Evolutionary conservation across 2,113 vertebrate species (phyloP).

Genomic region (Sisor rabdophorus): DNA sequence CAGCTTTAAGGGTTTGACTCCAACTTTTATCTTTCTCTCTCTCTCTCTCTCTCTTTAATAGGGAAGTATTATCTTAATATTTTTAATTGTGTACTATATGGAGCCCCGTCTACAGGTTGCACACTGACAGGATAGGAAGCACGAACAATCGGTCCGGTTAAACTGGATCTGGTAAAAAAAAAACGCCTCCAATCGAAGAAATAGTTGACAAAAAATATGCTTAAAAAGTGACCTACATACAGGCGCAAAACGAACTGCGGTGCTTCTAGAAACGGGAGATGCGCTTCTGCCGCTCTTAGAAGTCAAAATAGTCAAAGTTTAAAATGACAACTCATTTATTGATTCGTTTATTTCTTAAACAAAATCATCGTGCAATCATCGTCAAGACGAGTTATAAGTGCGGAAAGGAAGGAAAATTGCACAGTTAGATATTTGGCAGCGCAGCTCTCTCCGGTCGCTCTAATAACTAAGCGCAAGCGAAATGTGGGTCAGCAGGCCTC

Average conservation of each 20-base stretch:
- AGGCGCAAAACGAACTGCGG: slow-evolving; percentile 28
- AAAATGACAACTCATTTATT: not conserved
- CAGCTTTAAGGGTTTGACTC: not conserved
- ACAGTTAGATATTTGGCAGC: slow-evolving; percentile 25
- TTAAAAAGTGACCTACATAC: slow-evolving; percentile 36
- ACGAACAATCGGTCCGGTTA: slow-evolving; percentile 11
- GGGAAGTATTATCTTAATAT: not conserved
- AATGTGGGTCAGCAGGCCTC: slow-evolving; percentile 75
- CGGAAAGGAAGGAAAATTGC: not conserved
- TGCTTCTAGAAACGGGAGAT: slow-evolving; percentile 12
- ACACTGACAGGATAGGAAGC: not conserved
- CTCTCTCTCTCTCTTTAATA: not conserved
- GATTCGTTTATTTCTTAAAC: not conserved
- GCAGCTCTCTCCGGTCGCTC: slow-evolving; percentile 39
- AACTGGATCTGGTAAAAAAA: not conserved
- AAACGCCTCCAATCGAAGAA: not conserved
- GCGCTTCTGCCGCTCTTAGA: slow-evolving; percentile 10
- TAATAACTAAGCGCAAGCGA: slow-evolving; percentile 47
- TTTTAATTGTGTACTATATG: not conserved
- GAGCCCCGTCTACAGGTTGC: slow-evolving; percentile 47
- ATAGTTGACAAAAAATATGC: not conserved
- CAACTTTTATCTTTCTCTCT: not conserved
- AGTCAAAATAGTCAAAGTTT: slow-evolving; percentile 49
- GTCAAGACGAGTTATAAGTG: not conserved
- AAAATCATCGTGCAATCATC: not conserved